Evolutionary conservation across 2,113 vertebrate species (phyloP), one percentile per base, ranked within the genome.

Genomic region (Notothenia coriiceps): DNA sequence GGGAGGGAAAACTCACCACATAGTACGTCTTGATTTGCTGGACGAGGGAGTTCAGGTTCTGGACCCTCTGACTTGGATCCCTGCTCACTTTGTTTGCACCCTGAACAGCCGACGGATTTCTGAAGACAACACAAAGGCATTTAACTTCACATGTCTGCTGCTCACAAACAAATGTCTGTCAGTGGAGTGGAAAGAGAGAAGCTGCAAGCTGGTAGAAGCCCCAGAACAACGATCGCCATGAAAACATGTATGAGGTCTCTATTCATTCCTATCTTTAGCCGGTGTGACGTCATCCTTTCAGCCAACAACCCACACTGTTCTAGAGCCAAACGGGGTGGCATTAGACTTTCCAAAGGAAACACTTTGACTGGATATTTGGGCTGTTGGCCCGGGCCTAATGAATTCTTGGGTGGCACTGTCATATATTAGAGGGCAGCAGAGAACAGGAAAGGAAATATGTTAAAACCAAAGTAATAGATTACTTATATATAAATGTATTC

Each of bases 11-110:
- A 81, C 92, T 93, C 81, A 94, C 93, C 89, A 89, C 78, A 84
- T 94, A 94, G 83, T 86, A 94, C 0, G 82, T 79, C 66, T 89
- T 94, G 74, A 94, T 92, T 72, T 91, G 86, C 55, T 91, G 93
- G 9, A 94, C 82, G 1, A 94, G 89, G 47, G 80, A 11, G 63
- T 71, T 92, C 49, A 94, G 79, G 69, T 94, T 94, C 33, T 89
- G 89, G 67, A 91, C 80, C 86, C 92, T 90, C 69, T 91, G 93
- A 82, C 64, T 81, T 2, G 88, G 55, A 79, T 92, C 87, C 15
- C 71, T 79, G 80, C 72, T 88, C 44, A 82, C 73, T 73, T 86
- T 93, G 63, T 82, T 90, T 54, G 79, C 79, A 29, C 77, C 56
- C 60, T 80, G 86, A 44, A 68, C 20, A 46, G 70, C 70, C 2